These are phyloP conservation scores for Steatocranus sp. DNA, from an alignment of 2,797 vertebrate species.

Conservation along the genomic window DNA sequence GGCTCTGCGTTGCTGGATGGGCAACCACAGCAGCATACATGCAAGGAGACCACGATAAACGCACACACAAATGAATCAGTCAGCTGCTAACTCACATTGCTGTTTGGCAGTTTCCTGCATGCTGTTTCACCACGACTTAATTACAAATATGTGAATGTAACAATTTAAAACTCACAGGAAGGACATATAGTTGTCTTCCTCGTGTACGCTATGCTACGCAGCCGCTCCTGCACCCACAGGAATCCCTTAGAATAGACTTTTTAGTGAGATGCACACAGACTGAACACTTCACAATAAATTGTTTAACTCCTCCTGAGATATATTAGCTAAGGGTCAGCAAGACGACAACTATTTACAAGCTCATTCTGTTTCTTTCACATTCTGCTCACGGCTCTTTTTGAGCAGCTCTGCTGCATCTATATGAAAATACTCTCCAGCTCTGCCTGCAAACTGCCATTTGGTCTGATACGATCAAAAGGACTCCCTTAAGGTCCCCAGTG, in stretches of 20 bases:
- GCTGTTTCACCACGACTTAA: not conserved
- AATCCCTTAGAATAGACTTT: not conserved
- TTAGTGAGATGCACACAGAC: conserved; percentile 4
- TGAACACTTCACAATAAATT: conserved; percentile 30
- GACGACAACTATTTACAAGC: conserved; percentile 34
- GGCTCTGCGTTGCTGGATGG: not conserved
- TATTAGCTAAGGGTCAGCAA: conserved; percentile 33
- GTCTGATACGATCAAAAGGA: conserved; percentile 16
- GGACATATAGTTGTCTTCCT: not conserved
- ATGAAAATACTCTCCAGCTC: not conserved
- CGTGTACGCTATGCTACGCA: not conserved
- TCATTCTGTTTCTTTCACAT: not conserved
- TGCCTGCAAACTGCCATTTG: not conserved
- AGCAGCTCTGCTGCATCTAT: not conserved
- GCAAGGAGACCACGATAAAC: not conserved
- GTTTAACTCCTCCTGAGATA: conserved; percentile 22
- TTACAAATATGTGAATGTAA: not conserved
- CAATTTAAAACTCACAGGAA: not conserved
- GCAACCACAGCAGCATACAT: not conserved
- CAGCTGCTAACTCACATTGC: conserved; percentile 1
- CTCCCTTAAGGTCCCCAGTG: not conserved
- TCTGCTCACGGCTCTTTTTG: not conserved
- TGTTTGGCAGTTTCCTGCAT: not conserved
- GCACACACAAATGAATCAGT: conserved; percentile 3
- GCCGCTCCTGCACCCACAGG: conserved; percentile 21